Evolutionary conservation across 2,888 invertebrate species (phyloP).

Genomic region (Automeris io): DNA sequence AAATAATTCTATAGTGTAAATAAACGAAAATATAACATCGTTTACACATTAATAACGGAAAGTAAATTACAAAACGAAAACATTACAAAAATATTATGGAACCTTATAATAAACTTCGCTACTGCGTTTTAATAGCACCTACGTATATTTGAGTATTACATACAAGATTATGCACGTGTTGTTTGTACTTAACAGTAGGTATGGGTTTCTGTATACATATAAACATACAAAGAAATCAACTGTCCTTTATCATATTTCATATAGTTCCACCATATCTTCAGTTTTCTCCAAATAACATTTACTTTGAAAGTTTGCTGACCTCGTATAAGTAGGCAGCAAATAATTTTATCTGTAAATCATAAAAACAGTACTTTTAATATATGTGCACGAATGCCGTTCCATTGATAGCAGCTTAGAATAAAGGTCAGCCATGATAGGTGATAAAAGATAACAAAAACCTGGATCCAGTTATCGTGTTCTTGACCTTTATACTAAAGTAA

Average conservation of each 20-base stretch:
- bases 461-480: not conserved
- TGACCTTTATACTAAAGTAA: not conserved
- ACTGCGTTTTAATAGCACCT: not conserved
- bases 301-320: constrained; percentile 76
- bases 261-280: not conserved
- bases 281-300: constrained; percentile 9
- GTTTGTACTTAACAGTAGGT: constrained; percentile 15
- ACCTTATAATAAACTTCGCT: not conserved
- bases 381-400: constrained; percentile 2
- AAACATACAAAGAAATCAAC: not conserved
- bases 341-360: constrained; percentile 88
- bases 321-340: constrained; percentile 94
- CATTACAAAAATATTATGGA: constrained; percentile 9
- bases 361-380: constrained; percentile 14
- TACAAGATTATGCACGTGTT: constrained; percentile 12
- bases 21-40: not conserved
- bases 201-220: constrained; percentile 8
- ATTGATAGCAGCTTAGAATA: constrained; percentile 1
- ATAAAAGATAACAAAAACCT: not conserved
- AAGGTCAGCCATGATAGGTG: constrained; percentile 1
- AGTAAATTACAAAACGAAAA: not conserved
- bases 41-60: not conserved
- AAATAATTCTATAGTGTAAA: not conserved
- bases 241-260: constrained; percentile 1
- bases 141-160: constrained; percentile 12